Percentiles rank a stretch among this genome's conserved stretches.
Evolutionary conservation across 2,797 vertebrate genomes (phyloP).

Genomic region (Calcarius lapponicus): DNA sequence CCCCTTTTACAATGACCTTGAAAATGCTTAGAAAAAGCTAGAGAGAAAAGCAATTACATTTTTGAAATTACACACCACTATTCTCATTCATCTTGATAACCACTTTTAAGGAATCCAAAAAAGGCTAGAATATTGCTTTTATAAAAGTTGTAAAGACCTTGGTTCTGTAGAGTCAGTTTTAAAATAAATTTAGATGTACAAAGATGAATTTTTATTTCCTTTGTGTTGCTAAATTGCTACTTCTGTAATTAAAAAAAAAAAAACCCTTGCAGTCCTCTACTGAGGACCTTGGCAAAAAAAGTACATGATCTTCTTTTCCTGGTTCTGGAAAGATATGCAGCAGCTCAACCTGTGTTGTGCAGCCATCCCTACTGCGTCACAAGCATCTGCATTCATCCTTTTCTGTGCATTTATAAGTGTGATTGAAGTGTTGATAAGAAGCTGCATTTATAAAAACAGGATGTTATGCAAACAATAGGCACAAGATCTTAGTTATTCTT

Average conservation of each 20-base stretch:
- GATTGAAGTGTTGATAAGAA: neutral
- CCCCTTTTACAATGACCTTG: constrained; percentile 74
- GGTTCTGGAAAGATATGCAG: neutral
- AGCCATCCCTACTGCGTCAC: neutral
- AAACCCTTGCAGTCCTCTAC: neutral
- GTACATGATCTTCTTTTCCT: neutral
- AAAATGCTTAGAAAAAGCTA: constrained; percentile 70
- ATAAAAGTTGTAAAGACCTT: constrained; percentile 63
- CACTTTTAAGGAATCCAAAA: constrained; percentile 77
- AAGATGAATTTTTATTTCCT: constrained; percentile 75
- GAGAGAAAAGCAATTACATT: constrained; percentile 83
- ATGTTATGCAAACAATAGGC: constrained; percentile 22
- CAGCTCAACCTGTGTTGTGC: neutral
- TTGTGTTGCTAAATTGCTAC: constrained; percentile 65
- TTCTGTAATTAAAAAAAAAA: neutral
- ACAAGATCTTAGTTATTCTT: neutral
- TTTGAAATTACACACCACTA: constrained; percentile 80
- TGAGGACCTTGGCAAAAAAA: neutral
- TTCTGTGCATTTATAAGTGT: neutral
- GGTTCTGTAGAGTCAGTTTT: constrained; percentile 62
- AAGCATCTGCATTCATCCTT: neutral
- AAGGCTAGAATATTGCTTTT: constrained; percentile 70
- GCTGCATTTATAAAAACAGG: constrained; percentile 23
- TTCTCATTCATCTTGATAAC: constrained; percentile 85
- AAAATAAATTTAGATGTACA: constrained; percentile 78